Percentiles rank a stretch among this genome's conserved stretches.
Conservation (phyloP, 2,888 invertebrate species). For the Aphodius granarius region DNA sequence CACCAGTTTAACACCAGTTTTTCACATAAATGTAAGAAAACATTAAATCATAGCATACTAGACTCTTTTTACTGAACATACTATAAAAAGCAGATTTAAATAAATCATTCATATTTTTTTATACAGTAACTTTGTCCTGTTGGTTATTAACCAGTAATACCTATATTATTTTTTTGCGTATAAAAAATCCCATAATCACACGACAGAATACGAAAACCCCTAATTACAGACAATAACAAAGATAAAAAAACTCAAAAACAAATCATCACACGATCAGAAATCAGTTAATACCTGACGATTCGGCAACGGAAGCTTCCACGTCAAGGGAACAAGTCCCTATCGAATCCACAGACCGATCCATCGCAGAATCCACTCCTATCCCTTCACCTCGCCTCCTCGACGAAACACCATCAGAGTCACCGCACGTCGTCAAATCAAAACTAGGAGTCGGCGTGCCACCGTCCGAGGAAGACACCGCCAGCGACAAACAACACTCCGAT, state of each 20-base stretch:
- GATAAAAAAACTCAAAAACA: conserved; percentile 11
- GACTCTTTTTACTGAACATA: too few relatives aligned
- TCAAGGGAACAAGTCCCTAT: conserved; percentile 87
- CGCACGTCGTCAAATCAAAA: background rate
- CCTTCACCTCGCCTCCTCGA: conserved; percentile 24
- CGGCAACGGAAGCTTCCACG: conserved; percentile 71
- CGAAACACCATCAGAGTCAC: background rate
- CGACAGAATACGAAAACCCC: background rate
- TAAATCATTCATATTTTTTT: too few relatives aligned
- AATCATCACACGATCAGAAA: conserved; percentile 25
- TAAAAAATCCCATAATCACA: too few relatives aligned
- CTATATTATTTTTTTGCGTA: too few relatives aligned
- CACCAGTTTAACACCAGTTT: too few relatives aligned
- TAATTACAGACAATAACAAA: background rate
- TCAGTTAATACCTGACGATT: conserved; percentile 67
- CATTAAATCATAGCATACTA: too few relatives aligned
- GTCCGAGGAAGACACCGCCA: background rate
- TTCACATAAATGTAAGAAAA: too few relatives aligned
- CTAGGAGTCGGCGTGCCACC: background rate
- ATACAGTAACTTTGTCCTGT: too few relatives aligned
- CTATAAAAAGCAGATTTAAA: too few relatives aligned
- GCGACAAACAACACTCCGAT: background rate
- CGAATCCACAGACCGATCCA: conserved; percentile 81
- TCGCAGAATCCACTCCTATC: conserved; percentile 56
- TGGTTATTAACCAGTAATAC: too few relatives aligned